These are phyloP conservation scores for Henicopernis longicauda DNA, from an alignment of 2,113 vertebrate genomes.

Conservation along the genomic window DNA sequence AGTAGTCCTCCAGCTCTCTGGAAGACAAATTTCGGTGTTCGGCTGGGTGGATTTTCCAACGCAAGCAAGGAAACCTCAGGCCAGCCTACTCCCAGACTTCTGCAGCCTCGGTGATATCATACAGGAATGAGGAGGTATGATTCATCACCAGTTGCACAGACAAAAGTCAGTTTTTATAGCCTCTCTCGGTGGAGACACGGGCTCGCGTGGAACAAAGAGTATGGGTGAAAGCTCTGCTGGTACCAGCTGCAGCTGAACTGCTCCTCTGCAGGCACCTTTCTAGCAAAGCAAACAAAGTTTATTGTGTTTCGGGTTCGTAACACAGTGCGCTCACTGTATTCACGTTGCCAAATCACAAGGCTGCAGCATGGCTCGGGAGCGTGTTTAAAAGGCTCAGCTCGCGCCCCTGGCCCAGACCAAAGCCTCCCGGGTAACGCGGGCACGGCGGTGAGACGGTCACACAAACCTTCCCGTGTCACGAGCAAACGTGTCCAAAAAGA, in stretches of 20 bases:
- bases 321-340: fast-evolving
- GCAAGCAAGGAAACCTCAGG: not conserved
- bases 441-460: not conserved
- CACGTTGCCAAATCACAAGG: not conserved
- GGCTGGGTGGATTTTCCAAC: not conserved
- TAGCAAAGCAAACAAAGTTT: not conserved
- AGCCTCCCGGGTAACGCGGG: not conserved
- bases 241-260: not conserved
- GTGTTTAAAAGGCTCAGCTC: not conserved
- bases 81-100: not conserved
- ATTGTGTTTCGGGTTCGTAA: fast-evolving
- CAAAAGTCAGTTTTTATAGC: not conserved
- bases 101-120: constrained; percentile 20
- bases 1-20: not conserved
- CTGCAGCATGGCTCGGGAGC: not conserved
- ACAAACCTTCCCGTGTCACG: fast-evolving
- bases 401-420: not conserved
- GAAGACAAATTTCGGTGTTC: not conserved
- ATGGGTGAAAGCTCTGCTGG: not conserved
- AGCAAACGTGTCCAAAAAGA: not conserved
- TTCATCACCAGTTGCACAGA: not conserved
- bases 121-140: constrained; percentile 46
- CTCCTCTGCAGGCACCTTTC: not conserved
- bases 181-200: not conserved
- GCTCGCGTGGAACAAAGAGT: not conserved